Evolutionary conservation across 1,140 invertebrate genomes (phyloP), one percentile per base, ranked within the genome.

Genomic region (Saccostrea echinata): DNA sequence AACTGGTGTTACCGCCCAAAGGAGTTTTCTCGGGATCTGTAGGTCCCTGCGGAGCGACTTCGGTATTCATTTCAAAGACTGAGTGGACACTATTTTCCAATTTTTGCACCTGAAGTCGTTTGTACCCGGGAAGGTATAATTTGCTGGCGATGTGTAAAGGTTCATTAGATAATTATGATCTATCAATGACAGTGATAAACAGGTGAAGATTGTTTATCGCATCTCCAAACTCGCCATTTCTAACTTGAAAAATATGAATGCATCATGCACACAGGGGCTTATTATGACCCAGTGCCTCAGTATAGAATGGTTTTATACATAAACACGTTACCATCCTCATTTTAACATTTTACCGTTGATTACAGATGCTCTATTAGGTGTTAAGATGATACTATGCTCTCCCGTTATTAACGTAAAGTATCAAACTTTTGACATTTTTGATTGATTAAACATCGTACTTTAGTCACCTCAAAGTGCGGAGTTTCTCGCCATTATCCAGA

Each of bases 81-180:
- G 68, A 13, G 27, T 33, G 68, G 68, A 76, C 68, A 11, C 16
- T 33, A 21, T 64, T 33, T 76, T 24, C 68, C 68, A 27, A 76
- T 27, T 76, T 76, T 76, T 76, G 27, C 68, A 76, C 68, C 68
- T 76, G 68, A 76, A 76, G 68, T 76, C 68, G 24, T 76, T 30
- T 30, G 68, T 33, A 30, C 68, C 68, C 13, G 68, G 27, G 24
- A 27, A 76, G 68, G 68, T 76, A 27, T 76, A 76, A 76, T 76
- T 76, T 76, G 24, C 68, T 76, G 24, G 30, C 68, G 68, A 6
- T 76, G 13, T 76, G 24, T 16, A 27, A 76, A 30, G 68, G 68
- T 76, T 76, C 27, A 76, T 76, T 76, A 76, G 68, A 76, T 76
- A 76, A 76, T 76, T 27, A 27, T 33, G 24, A 76, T 76, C 68